Evolutionary conservation across 1,140 invertebrate genomes (phyloP), one percentile per base, ranked within the genome.

Genomic region (Drosophila serrata): DNA sequence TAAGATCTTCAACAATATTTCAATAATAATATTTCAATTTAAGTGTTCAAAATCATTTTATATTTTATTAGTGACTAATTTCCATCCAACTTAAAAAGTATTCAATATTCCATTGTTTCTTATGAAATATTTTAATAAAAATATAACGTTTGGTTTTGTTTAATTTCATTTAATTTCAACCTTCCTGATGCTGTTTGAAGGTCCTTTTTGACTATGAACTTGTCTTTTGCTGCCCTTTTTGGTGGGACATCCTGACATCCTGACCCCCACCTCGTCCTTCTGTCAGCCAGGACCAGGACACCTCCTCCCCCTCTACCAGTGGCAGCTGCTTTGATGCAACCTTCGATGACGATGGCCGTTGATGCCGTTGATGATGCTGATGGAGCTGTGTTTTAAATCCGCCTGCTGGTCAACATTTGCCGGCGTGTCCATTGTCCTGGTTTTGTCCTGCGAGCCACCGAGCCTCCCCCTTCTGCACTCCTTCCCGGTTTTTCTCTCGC

Each of bases 351-450:
- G 17, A 40, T 42, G 37, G 12, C 35, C n/a, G n/a, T n/a, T n/a
- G 19, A 39, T 17, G 53, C 49, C 45, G 43, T 7, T 53, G 56
- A 72, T 48, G 68, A 45, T 72, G 56, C 42, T 63, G 72, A 73
- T 74, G 70, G 35, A 42, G 68, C 72, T 58, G 74, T 63, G 65
- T 72, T 72, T 58, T 70, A 72, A 72, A 48, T 76, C 51, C 74
- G 73, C 73, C 62, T 76, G 64, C 40, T 76, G 73, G 74, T 72
- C 74, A 76, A 59, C 74, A 65, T 76, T 76, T 76, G 73, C 56
- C 49, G 63, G 46, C 70, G 35, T 75, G 73, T 75, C 73, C 73
- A 75, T 75, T 75, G 73, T 75, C 73, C 73, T 64, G 70, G 72
- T 51, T 56, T 49, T 37, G 13, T 27, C 31, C 37, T 35, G 22